Conservation (phyloP, 64 coral and sea anemone species). For the Exaiptasia diaphana region DNA sequence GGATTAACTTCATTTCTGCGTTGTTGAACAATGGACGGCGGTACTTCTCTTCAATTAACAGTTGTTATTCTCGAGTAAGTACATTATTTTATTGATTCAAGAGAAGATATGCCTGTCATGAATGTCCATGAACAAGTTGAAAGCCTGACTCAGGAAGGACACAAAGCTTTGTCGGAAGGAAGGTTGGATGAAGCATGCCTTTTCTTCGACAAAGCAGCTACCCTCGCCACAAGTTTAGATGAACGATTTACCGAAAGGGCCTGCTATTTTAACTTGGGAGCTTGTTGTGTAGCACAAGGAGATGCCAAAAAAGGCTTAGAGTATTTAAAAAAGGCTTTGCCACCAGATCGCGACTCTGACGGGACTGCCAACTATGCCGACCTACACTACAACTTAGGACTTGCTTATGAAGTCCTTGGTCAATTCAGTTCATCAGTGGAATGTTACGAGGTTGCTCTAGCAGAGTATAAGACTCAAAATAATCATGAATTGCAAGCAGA, state of each 20-base stretch:
- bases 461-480: conserved; percentile 69
- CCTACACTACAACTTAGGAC: conserved; percentile 87
- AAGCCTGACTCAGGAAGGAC: conserved; percentile 68
- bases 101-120: too few species aligned
- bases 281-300: conserved; percentile 82
- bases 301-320: conserved; percentile 88
- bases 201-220: conserved; percentile 77
- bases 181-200: conserved; percentile 59
- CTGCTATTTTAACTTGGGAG: conserved; percentile 92
- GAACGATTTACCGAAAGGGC: conserved; percentile 91
- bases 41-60: too few species aligned
- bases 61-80: too few species aligned
- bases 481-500: conserved; percentile 86
- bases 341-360: conserved; percentile 76
- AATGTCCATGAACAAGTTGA: conserved; percentile 57
- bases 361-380: conserved; percentile 82
- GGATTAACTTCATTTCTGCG: too few species aligned
- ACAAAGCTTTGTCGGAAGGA: conserved; percentile 65
- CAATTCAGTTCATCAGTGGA: conserved; percentile 49
- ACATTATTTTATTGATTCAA: too few species aligned
- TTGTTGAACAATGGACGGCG: too few species aligned
- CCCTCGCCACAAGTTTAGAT: conserved; percentile 49
- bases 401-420: conserved; percentile 76
- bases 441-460: conserved; percentile 69
- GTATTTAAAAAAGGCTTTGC: conserved; percentile 74